Evolutionary conservation across 2,113 vertebrate species (phyloP).

Genomic region (Turnix velox): DNA sequence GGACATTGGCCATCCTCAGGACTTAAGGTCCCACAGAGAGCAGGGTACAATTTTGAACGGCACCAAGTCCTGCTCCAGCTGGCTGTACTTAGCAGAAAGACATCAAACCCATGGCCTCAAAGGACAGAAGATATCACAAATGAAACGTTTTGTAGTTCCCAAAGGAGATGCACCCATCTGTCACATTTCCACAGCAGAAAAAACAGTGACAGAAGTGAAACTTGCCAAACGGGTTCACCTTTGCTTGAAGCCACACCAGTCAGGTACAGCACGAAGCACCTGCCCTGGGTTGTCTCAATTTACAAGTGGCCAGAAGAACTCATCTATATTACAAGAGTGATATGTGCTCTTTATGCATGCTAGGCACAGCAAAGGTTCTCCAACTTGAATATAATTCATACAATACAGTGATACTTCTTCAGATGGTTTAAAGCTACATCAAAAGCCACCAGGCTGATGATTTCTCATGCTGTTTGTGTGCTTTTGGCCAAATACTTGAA

Average conservation of each 20-base stretch:
- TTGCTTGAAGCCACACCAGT: neutral
- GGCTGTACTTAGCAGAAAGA: neutral
- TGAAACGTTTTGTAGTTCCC: neutral
- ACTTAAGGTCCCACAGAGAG: fast-evolving
- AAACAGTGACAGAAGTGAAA: neutral
- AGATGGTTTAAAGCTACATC: neutral
- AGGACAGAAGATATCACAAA: neutral
- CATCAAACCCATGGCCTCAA: neutral
- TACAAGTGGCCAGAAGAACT: neutral
- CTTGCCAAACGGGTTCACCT: neutral
- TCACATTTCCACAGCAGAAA: neutral
- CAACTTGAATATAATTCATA: neutral
- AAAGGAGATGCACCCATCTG: neutral
- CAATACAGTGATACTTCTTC: neutral
- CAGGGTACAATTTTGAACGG: neutral
- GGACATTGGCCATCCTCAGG: neutral
- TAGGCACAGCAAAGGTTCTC: neutral
- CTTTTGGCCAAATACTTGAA: neutral
- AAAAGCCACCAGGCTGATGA: neutral
- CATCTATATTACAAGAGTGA: neutral
- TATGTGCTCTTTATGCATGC: neutral
- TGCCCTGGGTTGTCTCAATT: neutral
- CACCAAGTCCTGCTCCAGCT: neutral
- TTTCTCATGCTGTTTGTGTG: neutral
- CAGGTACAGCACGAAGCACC: neutral